phyloP scores from a whole-genome alignment of 1,140 invertebrate genomes.

The Bombus pascuorum region DNA sequence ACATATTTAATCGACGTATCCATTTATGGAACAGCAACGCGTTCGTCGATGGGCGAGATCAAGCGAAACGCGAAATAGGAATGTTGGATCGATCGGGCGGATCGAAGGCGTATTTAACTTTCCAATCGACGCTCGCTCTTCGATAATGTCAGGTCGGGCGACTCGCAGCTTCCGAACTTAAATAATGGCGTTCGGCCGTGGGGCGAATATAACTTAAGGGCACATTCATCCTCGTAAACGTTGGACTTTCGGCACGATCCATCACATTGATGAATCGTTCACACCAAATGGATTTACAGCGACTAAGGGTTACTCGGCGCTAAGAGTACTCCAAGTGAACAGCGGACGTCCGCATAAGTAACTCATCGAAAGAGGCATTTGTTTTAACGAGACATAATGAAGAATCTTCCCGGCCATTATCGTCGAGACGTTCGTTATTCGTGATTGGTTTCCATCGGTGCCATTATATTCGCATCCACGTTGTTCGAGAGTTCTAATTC shows the following conservation, averaged over 20 bases:
- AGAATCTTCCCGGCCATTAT: constrained; percentile 16
- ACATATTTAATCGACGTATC: constrained; percentile 1
- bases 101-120: constrained; percentile 34
- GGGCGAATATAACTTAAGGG: constrained; percentile 52
- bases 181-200: constrained; percentile 56
- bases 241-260: constrained; percentile 61
- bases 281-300: constrained; percentile 51
- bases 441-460: background rate
- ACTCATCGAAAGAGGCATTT: constrained; percentile 27
- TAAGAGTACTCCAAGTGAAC: constrained; percentile 48
- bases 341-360: constrained; percentile 27
- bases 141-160: constrained; percentile 32
- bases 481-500: background rate
- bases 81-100: constrained; percentile 2
- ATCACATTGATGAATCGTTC: constrained; percentile 68
- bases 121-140: constrained; percentile 28
- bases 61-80: background rate
- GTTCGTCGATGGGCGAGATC: no score
- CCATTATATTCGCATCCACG: background rate
- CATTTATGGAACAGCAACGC: background rate
- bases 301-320: constrained; percentile 38
- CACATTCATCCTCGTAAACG: constrained; percentile 63
- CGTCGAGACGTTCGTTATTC: constrained; percentile 6
- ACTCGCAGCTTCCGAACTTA: constrained; percentile 32
- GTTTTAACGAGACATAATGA: constrained; percentile 35